A percentile compares a stretch with the other conserved stretches of the same genome.
phyloP scores from a whole-genome alignment of 1,140 invertebrate species.

The Polypedilum vanderplanki region DNA sequence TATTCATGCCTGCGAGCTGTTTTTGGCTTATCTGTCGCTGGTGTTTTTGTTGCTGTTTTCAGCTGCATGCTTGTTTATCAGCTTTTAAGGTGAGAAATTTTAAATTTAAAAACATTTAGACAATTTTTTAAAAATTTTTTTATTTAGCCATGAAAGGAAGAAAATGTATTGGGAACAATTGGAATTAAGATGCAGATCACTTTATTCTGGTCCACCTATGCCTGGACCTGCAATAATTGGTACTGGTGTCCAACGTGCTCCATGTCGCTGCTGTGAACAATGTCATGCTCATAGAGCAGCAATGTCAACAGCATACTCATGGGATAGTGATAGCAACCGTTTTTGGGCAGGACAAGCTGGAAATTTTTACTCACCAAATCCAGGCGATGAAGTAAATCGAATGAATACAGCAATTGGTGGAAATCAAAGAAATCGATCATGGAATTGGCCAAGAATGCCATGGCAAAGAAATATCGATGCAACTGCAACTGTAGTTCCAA shows the following conservation, averaged over 20 bases:
- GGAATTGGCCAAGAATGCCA: constrained; percentile 52
- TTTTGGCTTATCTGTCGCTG: constrained; percentile 81
- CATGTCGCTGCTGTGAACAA: constrained; percentile 43
- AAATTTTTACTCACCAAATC: constrained; percentile 75
- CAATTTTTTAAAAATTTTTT: background rate
- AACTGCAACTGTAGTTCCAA: background rate
- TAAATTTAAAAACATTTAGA: background rate
- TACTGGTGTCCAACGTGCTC: constrained; percentile 32
- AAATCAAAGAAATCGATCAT: constrained; percentile 46
- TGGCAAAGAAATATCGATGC: constrained; percentile 44
- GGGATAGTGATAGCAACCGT: constrained; percentile 31
- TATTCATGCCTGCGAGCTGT: constrained; percentile 80
- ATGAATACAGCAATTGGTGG: constrained; percentile 39
- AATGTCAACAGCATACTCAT: constrained; percentile 36
- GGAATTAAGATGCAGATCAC: constrained; percentile 69
- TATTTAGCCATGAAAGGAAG: constrained; percentile 74
- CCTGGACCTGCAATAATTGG: constrained; percentile 35
- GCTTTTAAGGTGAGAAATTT: constrained; percentile 56
- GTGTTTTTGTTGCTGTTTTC: constrained; percentile 83
- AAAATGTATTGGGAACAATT: constrained; percentile 92
- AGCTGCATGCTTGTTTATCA: constrained; percentile 88
- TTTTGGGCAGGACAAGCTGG: constrained; percentile 51
- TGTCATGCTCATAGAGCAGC: constrained; percentile 40
- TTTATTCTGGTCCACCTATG: constrained; percentile 56
- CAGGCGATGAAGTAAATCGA: constrained; percentile 47